Evolutionary conservation across 2,113 vertebrate genomes (phyloP).

Genomic region (Trichechus manatus): DNA sequence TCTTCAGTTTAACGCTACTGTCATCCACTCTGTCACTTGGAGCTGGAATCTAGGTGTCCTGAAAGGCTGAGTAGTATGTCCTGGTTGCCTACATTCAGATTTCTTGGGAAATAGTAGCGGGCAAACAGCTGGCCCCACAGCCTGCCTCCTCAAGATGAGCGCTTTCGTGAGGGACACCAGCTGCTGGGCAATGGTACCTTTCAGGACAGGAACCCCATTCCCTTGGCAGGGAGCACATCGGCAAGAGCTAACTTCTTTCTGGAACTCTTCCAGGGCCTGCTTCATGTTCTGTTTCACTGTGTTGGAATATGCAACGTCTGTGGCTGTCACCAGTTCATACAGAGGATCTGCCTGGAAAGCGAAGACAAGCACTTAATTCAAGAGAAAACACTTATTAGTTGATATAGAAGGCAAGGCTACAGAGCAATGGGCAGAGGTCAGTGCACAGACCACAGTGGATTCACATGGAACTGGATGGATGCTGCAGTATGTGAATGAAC

Average conservation of each 20-base stretch:
- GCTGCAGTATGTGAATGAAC: background rate
- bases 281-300: conserved; percentile 92
- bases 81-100: background rate
- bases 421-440: background rate
- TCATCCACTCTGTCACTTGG: background rate
- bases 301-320: conserved; percentile 87
- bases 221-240: conserved; percentile 92
- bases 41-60: background rate
- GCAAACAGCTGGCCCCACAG: background rate
- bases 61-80: background rate
- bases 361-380: background rate
- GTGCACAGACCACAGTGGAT: fast-evolving
- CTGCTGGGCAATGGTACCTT: conserved; percentile 86
- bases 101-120: background rate
- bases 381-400: background rate
- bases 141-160: background rate
- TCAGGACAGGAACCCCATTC: conserved; percentile 92
- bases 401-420: background rate
- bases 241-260: conserved; percentile 91
- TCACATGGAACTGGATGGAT: background rate
- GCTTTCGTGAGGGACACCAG: background rate
- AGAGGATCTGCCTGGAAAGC: conserved; percentile 90
- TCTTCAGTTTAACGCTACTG: background rate
- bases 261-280: conserved; percentile 91
- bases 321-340: conserved; percentile 91